These are phyloP conservation scores for Noctilio leporinus DNA, from an alignment of 2,113 vertebrate species.

Conservation along the genomic window DNA sequence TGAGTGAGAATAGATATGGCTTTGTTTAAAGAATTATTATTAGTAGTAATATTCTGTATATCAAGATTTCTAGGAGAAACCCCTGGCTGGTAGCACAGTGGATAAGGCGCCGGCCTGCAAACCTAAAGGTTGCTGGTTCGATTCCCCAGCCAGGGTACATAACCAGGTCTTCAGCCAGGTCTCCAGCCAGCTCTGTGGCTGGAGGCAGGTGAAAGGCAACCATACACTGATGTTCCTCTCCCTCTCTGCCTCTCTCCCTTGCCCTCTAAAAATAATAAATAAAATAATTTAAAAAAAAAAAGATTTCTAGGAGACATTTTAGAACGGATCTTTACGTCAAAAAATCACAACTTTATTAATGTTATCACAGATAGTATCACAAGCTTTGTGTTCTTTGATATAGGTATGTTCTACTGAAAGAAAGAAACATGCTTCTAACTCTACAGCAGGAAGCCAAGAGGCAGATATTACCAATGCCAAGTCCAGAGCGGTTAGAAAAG, in stretches of 20 bases:
- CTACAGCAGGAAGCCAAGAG: conserved; percentile 91
- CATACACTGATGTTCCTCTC: too few relatives aligned
- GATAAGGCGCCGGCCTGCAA: too few relatives aligned
- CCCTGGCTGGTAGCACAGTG: too few relatives aligned
- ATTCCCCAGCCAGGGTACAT: too few relatives aligned
- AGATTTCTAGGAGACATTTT: background rate
- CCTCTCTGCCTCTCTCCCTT: too few relatives aligned
- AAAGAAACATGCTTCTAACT: conserved; percentile 96
- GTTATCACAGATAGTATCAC: background rate
- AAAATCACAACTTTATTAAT: background rate
- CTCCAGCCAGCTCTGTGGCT: too few relatives aligned
- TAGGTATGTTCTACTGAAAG: conserved; percentile 97
- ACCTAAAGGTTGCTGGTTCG: too few relatives aligned
- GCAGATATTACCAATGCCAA: conserved; percentile 88
- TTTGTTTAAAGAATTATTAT: background rate
- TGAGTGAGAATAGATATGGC: background rate
- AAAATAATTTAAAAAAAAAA: too few relatives aligned
- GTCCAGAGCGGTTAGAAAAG: conserved; percentile 93
- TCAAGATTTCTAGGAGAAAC: background rate
- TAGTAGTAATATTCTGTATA: background rate
- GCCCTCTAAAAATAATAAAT: too few relatives aligned
- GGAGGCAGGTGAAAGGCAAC: too few relatives aligned
- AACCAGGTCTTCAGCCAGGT: too few relatives aligned
- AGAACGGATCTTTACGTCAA: background rate
- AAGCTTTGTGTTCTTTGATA: conserved; percentile 49